Evolutionary conservation across 2,888 invertebrate genomes (phyloP), one percentile per base, ranked within the genome.

Genomic region (Ochlodes sylvanus): DNA sequence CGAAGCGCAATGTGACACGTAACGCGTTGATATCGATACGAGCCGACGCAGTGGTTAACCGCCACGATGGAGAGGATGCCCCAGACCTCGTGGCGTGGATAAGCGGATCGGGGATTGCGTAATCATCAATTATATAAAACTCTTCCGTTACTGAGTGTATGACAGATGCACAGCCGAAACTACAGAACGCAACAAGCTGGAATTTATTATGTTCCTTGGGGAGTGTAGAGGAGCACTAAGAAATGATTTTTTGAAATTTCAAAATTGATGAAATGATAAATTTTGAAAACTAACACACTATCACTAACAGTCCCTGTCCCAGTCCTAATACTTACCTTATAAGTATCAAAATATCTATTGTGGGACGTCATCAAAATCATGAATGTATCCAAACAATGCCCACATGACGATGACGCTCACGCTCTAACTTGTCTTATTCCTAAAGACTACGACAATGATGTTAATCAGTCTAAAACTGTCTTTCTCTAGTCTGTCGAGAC

Each of bases 21-120:
- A 62, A 52, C 52, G 50, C 34, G 19, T 38, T 21, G 62, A 21
- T 62, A 62, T 62, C 14, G 41, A 62, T 62, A 62, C 38, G 7
- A 14, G 32, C 27, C 32, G 62, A 41, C n/a, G 47, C 14, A 41
- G 60, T 21, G 60, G 62, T 62, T 62, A 52, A 15, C 62, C 62
- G 32, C 62, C 15, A 12, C 58, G 50, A 21, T 62, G 41, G 38
- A 62, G 54, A 54, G 47, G 6, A 58, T 60, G 52, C 38, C 19
- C 38, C 19, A 32, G n/a, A 62, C 62, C 62, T 62, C 41, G 41
- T 38, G 34, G 50, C 41, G 41, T 38, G 34, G 50, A 41, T 50
- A 50, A 50, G 47, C 17, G 21, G 19, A 38, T 38, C 38, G 9
- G 9, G 12, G 12, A 27, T 52, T 21, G 52, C 52, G 52, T 21